Conservation (phyloP, 2,797 vertebrate genomes). For the Gadopsis bispinosus region DNA sequence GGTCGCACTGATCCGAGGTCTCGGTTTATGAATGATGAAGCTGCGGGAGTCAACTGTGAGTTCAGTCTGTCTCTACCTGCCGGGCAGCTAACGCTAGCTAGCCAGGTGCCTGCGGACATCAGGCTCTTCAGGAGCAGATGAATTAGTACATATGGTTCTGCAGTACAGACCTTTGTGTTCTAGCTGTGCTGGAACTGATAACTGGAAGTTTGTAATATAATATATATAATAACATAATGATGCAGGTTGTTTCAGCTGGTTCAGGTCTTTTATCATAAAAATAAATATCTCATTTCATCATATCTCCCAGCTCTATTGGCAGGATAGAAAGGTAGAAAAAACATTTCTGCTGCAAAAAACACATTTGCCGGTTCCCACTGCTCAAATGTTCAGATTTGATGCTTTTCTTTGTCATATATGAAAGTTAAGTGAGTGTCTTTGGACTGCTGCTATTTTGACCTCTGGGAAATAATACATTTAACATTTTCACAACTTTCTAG, state of each 20-base stretch:
- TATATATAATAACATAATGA: too few species aligned
- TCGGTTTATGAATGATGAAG: constrained; percentile 2
- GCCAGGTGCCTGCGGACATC: neutral
- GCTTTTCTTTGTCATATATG: constrained; percentile 2
- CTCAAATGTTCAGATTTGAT: neutral
- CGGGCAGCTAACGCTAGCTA: neutral
- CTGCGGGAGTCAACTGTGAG: neutral
- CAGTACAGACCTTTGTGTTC: neutral
- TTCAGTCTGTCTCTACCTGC: neutral
- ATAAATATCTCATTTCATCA: neutral
- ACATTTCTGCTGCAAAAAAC: neutral
- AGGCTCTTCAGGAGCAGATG: neutral
- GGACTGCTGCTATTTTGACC: neutral
- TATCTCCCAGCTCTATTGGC: neutral
- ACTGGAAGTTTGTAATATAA: too few species aligned
- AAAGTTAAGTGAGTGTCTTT: neutral
- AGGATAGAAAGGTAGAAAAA: neutral
- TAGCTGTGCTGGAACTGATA: neutral
- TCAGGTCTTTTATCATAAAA: neutral
- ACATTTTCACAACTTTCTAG: neutral
- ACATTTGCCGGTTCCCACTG: too few species aligned
- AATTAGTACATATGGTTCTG: too few species aligned
- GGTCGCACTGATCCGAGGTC: neutral
- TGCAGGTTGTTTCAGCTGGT: too few species aligned
- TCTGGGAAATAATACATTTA: neutral